Conservation (phyloP, 2,113 vertebrate species). For the Fregata magnificens region DNA sequence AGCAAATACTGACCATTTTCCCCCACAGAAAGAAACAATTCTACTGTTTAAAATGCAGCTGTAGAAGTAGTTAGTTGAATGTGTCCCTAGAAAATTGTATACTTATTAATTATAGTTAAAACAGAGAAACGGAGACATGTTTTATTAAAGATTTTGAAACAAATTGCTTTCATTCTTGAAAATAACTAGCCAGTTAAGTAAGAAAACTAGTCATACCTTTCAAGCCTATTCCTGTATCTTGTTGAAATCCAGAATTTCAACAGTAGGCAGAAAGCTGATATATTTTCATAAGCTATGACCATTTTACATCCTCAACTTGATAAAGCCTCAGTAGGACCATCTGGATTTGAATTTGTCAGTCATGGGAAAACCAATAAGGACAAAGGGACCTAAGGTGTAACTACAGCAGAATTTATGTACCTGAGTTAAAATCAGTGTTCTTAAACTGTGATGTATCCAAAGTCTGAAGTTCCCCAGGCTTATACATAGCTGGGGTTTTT, state of each 20-base stretch:
- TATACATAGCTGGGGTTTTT: fast-evolving
- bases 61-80: not conserved
- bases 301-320: not conserved
- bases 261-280: not conserved
- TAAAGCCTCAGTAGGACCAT: fast-evolving
- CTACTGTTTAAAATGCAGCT: not conserved
- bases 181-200: not conserved
- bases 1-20: not conserved
- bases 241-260: not conserved
- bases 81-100: not conserved
- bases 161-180: not conserved
- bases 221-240: not conserved
- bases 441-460: not conserved
- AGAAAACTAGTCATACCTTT: not conserved
- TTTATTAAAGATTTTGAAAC: not conserved
- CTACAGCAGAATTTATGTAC: not conserved
- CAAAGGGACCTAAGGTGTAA: not conserved
- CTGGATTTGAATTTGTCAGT: not conserved
- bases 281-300: not conserved
- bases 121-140: not conserved
- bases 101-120: not conserved
- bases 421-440: not conserved
- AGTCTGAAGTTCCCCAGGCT: not conserved
- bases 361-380: not conserved
- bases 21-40: not conserved